Base-by-base conservation (phyloP, 2,113 vertebrate genomes). In the Myrmophylax atrothorax region DNA sequence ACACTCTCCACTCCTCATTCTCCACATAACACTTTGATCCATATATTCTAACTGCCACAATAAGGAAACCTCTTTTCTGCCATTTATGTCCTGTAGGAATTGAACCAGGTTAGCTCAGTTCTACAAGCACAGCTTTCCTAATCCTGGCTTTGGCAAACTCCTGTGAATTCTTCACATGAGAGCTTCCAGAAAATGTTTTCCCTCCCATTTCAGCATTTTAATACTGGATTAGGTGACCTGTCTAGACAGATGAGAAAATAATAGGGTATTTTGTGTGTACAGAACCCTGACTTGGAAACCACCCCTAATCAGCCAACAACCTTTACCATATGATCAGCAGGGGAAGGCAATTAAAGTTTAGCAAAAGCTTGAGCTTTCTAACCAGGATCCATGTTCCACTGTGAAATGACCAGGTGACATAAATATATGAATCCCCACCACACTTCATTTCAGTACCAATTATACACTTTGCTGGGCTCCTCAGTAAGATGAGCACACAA, bases 231-330 rank as follows among this genome's bases (percentile, higher is more conserved):
- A 89, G 44, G 63, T 53, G 77, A 82, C 37, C 66, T 87, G 84
- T 87, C 89, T 81, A 92, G 86, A 86, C 77, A 95, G 64, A 93
- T 35, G 60, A 95, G 79, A 94, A 86, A 90, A 84, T 84, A 93
- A 81, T 49, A 66, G 40, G 29, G 33, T 79, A 47, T 94, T 92
- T 62, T 74, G 29, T 62, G 40, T 42, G 24, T 66, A 26, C 55
- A 76, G 67, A 93, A 90, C 73, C 72, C 60, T 60, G 49, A 77
- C 81, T 67, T 79, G 83, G 86, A 87, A 88, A 59, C 67, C 47
- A 63, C 33, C 25, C 52, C 80, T 47, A 60, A 77, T 80, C n/a
- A 89, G 77, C 75, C 62, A 85, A 84, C 49, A 89, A 73, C 46
- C 23, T 87, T 46, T 53, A 66, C 77, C 2, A 0, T 47, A 44